These are phyloP conservation scores for Coelinius sp. DNA, from an alignment of 2,888 invertebrate species.

Conservation along the genomic window DNA sequence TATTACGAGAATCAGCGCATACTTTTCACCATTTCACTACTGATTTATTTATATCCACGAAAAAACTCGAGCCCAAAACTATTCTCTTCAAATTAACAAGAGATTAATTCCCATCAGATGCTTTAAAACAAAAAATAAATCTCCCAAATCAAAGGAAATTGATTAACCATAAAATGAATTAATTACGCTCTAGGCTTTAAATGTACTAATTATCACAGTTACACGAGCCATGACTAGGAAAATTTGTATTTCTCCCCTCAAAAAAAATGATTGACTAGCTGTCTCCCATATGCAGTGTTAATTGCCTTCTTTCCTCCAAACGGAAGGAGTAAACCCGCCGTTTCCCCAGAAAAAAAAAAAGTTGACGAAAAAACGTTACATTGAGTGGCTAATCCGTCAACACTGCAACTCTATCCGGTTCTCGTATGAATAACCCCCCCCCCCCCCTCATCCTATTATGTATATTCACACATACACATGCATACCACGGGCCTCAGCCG, in stretches of 20 bases:
- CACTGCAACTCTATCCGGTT: slow-evolving; percentile 50
- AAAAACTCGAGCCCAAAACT: not conserved
- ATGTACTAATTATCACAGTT: slow-evolving; percentile 27
- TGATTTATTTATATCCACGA: not conserved
- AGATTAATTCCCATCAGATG: slow-evolving; percentile 13
- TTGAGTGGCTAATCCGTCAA: slow-evolving; percentile 56
- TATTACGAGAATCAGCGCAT: not conserved
- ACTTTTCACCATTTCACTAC: not conserved
- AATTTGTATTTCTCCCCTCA: slow-evolving; percentile 34
- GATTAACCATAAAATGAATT: slow-evolving; percentile 1
- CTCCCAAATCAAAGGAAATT: slow-evolving; percentile 14
- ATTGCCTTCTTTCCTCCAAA: slow-evolving; percentile 54
- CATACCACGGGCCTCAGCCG: not conserved
- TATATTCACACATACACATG: slow-evolving; percentile 1
- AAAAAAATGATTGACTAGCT: slow-evolving; percentile 58
- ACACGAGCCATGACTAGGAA: slow-evolving; percentile 26
- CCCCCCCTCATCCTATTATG: slow-evolving; percentile 8
- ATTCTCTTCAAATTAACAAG: not conserved
- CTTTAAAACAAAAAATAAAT: not conserved
- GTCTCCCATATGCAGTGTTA: slow-evolving; percentile 59
- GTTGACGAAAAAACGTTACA: slow-evolving; percentile 35
- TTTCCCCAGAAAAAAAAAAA: slow-evolving; percentile 9
- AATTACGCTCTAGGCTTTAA: not conserved
- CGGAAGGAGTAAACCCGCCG: slow-evolving; percentile 22
- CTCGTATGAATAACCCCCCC: slow-evolving; percentile 25